Evolutionary conservation across 2,797 vertebrate genomes (phyloP).

Genomic region (Balearica regulorum): DNA sequence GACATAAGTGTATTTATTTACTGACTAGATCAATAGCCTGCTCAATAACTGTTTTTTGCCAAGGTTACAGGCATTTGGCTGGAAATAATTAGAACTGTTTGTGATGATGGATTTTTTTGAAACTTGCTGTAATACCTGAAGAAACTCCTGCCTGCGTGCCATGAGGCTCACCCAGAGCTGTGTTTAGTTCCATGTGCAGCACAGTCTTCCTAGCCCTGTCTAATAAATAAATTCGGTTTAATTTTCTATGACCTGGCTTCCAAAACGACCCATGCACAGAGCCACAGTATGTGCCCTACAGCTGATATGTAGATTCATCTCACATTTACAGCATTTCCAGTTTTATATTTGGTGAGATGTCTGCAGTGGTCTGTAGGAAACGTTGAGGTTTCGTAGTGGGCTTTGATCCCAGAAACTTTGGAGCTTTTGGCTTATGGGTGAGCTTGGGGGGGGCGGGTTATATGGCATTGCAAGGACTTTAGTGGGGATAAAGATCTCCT

Average conservation of each 20-base stretch:
- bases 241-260: not conserved
- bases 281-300: not conserved
- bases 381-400: not conserved
- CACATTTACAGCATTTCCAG: not conserved
- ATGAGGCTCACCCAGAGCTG: not conserved
- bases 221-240: not conserved
- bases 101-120: conserved; percentile 29
- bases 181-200: not conserved
- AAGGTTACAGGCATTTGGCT: conserved; percentile 30
- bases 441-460: not conserved
- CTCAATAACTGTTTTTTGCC: conserved; percentile 41
- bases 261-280: not conserved
- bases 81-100: conserved; percentile 45
- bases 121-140: conserved; percentile 13
- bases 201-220: not conserved
- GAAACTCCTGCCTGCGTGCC: not conserved
- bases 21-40: conserved; percentile 49
- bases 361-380: not conserved
- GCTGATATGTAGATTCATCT: not conserved
- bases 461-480: not conserved
- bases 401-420: not conserved
- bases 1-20: conserved; percentile 58
- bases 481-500: not conserved
- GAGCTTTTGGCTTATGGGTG: not conserved
- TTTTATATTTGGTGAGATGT: not conserved